A percentile compares a stretch with the other conserved stretches of the same genome.
Conservation (phyloP, 2,797 vertebrate genomes). For the Muscicapa comitata region DNA sequence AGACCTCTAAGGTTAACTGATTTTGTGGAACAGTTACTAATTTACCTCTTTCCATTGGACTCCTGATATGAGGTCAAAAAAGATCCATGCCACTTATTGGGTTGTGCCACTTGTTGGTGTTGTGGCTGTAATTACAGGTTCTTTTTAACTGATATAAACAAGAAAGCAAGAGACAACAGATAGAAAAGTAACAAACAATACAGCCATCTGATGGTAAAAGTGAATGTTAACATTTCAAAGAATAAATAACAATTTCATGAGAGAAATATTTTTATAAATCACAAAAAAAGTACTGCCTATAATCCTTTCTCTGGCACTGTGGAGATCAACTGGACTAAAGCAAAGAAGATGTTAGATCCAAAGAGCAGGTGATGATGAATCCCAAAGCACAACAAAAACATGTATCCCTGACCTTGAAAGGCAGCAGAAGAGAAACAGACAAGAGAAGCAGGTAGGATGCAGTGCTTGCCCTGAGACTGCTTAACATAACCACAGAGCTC, state of each 20-base stretch:
- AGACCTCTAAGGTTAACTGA: not conserved
- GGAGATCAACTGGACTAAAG: not conserved
- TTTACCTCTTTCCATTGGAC: not conserved
- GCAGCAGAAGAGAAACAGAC: not conserved
- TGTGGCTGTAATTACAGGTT: not conserved
- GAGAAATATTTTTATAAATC: not conserved
- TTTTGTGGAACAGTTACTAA: not conserved
- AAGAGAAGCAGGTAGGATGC: not conserved
- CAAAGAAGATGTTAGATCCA: not conserved
- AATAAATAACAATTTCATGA: not conserved
- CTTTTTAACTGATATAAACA: not conserved
- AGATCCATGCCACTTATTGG: not conserved
- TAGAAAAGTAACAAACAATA: constrained; percentile 16
- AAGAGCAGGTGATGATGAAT: not conserved
- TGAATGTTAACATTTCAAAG: not conserved
- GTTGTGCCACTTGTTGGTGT: not conserved
- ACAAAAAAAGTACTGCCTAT: not conserved
- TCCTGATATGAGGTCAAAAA: not conserved
- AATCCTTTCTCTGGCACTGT: not conserved
- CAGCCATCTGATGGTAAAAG: constrained; percentile 54
- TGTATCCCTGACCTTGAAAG: not conserved
- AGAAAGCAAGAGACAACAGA: not conserved
- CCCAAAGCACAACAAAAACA: not conserved
- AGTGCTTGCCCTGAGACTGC: not conserved
- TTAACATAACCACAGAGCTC: not conserved